Evolutionary conservation across 2,797 vertebrate species (phyloP), one percentile per base, ranked within the genome.

Genomic region (Syngnathus acus): DNA sequence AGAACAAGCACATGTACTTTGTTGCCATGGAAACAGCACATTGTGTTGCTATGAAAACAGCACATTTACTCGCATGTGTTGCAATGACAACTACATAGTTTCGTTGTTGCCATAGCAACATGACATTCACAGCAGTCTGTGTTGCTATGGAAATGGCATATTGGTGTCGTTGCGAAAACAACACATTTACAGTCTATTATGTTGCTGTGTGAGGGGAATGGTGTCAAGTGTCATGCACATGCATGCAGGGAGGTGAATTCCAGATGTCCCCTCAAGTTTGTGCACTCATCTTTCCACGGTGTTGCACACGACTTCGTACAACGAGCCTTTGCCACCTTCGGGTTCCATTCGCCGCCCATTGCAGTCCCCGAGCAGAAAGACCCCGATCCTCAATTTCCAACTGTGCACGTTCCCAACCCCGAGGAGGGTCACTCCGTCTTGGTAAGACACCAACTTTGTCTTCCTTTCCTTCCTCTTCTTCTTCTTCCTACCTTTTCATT

Each of bases 221-320:
- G 3, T 10, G 26, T 57, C 26, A 57, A 37, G 54, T 37, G 32
- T 32, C 11, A 14, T 37, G 55, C 13, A 6, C 6, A 17, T 57
- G 55, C 7, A 14, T 57, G 32, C 55, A 57, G 55, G 26, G 55
- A 57, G 55, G 55, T 14, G 26, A 57, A 57, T 57, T 17, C 4
- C 2, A 82, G 85, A 42, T 93, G 87, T 14, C 79, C 72, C 0
- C 26, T 98, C 81, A 95, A 90, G 81, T 96, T 98, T 51, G 92
- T 99, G 17, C 97, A 99, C 40, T 95, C 95, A 0, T 93, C 96
- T 3, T 98, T 98, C 80, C 97, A 99, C 0, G 97, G 97, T 0
- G 97, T 99, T 0, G 97, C 94, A 9, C 95, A 99, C 0, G 80
- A 85, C 68, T 99, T 94, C 0, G 94, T 98, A 60, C 94, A 94